phyloP scores from a whole-genome alignment of 2,888 invertebrate genomes.

The Sphaerophoria taeniata region DNA sequence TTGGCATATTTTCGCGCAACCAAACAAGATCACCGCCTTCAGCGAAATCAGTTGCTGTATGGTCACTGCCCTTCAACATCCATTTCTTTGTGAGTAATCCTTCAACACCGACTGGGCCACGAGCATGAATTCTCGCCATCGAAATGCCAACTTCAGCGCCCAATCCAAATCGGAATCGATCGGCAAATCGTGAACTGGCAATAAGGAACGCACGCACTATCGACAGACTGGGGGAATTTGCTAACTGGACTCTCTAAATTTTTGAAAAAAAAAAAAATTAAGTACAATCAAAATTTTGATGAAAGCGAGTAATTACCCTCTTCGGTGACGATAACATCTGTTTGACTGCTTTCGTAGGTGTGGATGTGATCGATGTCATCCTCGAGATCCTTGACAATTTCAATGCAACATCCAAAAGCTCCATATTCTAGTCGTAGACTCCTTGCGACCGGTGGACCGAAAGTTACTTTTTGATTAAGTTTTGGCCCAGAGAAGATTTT shows the following conservation, averaged over 20 bases:
- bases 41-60: conserved; percentile 94
- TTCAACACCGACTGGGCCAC: conserved; percentile 99
- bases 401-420: conserved; percentile 95
- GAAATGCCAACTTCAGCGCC: conserved; percentile 97
- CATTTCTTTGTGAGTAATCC: conserved; percentile 99
- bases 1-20: conserved; percentile 89
- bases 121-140: conserved; percentile 91
- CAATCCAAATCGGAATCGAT: conserved; percentile 98
- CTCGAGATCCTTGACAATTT: conserved; percentile 94
- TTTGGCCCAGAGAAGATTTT: conserved; percentile 94
- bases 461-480: conserved; percentile 91
- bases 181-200: conserved; percentile 97
- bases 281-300: neutral
- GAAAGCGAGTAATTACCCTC: conserved; percentile 85
- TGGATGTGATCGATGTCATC: conserved; percentile 97
- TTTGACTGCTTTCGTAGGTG: conserved; percentile 97
- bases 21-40: conserved; percentile 90
- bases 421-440: conserved; percentile 97
- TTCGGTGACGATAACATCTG: conserved; percentile 98
- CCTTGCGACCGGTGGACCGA: conserved; percentile 96
- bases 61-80: conserved; percentile 95
- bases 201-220: conserved; percentile 99
- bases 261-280: neutral
- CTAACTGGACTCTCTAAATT: conserved; percentile 84
- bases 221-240: conserved; percentile 92